phyloP scores from a whole-genome alignment of 2,113 vertebrate species.

The Scopus umbretta region DNA sequence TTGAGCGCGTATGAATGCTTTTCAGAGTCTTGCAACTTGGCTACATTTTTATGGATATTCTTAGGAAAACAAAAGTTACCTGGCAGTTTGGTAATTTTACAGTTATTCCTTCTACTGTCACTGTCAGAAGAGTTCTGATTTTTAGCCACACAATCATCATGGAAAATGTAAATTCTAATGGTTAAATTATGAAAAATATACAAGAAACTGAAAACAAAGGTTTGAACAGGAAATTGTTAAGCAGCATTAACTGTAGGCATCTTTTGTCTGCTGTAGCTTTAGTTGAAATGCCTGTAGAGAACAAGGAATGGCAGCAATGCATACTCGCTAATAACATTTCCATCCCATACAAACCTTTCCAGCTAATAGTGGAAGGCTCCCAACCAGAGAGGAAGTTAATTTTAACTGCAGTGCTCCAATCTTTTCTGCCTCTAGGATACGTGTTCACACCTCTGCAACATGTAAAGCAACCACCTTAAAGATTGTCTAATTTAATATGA shows the following conservation, averaged over 20 bases:
- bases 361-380: not conserved
- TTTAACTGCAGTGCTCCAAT: not conserved
- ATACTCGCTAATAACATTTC: not conserved
- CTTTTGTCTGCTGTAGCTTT: not conserved
- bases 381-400: not conserved
- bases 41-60: not conserved
- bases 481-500: constrained; percentile 25
- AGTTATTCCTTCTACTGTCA: not conserved
- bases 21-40: not conserved
- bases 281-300: not conserved
- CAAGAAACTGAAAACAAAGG: not conserved
- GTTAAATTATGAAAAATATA: not conserved
- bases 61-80: not conserved
- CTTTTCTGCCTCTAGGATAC: not conserved
- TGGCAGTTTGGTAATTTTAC: not conserved
- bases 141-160: not conserved
- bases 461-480: constrained; percentile 26
- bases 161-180: not conserved
- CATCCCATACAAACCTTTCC: not conserved
- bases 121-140: not conserved
- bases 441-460: not conserved
- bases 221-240: not conserved
- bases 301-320: not conserved
- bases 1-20: not conserved
- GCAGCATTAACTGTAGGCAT: not conserved